Conservation (phyloP, 1,140 invertebrate genomes). For the Eurosta solidaginis region DNA sequence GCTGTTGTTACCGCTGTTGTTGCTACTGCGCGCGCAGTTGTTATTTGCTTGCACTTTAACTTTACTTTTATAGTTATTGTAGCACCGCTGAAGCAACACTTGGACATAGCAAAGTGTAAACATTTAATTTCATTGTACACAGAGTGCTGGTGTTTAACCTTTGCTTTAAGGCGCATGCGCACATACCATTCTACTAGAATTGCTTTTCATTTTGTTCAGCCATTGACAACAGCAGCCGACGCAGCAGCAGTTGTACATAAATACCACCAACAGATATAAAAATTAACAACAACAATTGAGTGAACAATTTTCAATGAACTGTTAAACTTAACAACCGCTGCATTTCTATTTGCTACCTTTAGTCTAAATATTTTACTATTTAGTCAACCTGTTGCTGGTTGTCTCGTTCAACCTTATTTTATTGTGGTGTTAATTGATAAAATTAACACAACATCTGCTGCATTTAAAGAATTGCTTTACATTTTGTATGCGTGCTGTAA, state of each 20-base stretch:
- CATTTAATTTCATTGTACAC: slow-evolving; percentile 24
- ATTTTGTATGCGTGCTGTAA: slow-evolving; percentile 34
- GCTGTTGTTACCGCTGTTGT: neutral
- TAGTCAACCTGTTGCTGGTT: neutral
- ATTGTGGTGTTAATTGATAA: slow-evolving; percentile 51
- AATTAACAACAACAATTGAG: neutral
- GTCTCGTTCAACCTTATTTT: neutral
- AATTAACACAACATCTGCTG: slow-evolving; percentile 50
- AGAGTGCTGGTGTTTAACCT: neutral
- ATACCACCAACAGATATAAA: no score
- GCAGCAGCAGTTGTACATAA: neutral
- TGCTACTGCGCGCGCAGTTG: neutral
- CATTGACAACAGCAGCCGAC: neutral
- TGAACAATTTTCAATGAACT: no score
- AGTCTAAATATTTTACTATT: neutral
- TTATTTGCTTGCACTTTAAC: no score
- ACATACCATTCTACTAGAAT: neutral
- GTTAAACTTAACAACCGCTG: neutral
- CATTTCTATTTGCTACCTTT: neutral
- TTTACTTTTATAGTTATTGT: no score
- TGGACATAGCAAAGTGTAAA: neutral
- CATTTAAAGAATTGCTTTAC: slow-evolving; percentile 33
- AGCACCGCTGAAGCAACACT: neutral
- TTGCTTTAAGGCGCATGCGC: slow-evolving; percentile 6
- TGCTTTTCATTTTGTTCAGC: neutral